Evolutionary conservation across 2,113 vertebrate genomes (phyloP).

Genomic region (Pleuronectes platessa): DNA sequence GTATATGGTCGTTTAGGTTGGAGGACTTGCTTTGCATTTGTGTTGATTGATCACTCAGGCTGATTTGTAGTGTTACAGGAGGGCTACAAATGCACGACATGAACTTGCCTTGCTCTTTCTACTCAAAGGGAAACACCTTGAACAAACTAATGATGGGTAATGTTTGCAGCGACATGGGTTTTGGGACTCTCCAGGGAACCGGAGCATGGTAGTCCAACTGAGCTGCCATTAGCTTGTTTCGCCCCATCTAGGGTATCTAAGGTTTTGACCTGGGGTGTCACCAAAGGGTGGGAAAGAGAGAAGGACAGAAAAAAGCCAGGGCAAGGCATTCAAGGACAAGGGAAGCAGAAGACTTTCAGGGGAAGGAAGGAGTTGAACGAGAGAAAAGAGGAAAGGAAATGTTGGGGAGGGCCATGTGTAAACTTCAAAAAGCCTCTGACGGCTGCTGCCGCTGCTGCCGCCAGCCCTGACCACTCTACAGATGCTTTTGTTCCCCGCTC

Average conservation of each 20-base stretch:
- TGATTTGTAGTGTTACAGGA: constrained; percentile 6
- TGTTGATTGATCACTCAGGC: constrained; percentile 1
- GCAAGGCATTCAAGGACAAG: constrained; percentile 45
- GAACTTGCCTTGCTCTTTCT: not conserved
- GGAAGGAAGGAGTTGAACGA: constrained; percentile 31
- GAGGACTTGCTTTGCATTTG: not conserved
- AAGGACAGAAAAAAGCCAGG: constrained; percentile 16
- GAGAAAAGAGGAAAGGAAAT: constrained; percentile 38
- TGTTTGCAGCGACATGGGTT: constrained; percentile 24
- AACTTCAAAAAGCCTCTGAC: constrained; percentile 83
- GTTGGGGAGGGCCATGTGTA: constrained; percentile 56
- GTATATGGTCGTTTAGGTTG: not conserved
- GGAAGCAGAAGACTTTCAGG: constrained; percentile 39
- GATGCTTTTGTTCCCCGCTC: constrained; percentile 80
- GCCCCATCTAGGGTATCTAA: constrained; percentile 32
- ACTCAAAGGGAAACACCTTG: constrained; percentile 16
- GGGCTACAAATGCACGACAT: constrained; percentile 21
- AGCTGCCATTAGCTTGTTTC: constrained; percentile 38
- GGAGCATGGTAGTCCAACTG: constrained; percentile 13
- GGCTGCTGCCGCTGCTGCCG: constrained; percentile 74
- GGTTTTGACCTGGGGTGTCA: constrained; percentile 29
- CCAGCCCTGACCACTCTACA: constrained; percentile 79
- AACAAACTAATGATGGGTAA: constrained; percentile 7
- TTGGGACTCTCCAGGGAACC: constrained; percentile 15
- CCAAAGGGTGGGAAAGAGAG: constrained; percentile 31